Conservation (phyloP, 2,888 invertebrate species). For the Drosophila macrospina region DNA sequence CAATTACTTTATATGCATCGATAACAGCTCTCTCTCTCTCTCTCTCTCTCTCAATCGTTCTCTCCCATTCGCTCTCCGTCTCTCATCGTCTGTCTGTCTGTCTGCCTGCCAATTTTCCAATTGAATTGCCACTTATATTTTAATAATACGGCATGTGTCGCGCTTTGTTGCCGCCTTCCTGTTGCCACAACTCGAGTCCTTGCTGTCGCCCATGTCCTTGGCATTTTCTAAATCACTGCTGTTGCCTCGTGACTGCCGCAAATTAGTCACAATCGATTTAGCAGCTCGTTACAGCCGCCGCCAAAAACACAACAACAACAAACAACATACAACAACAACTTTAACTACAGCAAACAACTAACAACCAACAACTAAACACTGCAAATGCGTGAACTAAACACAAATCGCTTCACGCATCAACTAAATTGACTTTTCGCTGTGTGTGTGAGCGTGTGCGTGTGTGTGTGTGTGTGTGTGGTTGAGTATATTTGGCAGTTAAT, state of each 20-base stretch:
- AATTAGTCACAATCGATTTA: conserved; percentile 81
- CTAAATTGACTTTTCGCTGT: conserved; percentile 59
- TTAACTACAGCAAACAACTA: conserved; percentile 24
- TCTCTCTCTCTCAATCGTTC: conserved; percentile 1
- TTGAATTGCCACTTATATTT: conserved; percentile 80
- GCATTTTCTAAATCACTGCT: conserved; percentile 64
- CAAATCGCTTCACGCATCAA: conserved; percentile 76
- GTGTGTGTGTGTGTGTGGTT: conserved; percentile 5
- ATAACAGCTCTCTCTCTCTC: conserved; percentile 30
- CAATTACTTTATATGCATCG: conserved; percentile 72
- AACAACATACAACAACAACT: conserved; percentile 31
- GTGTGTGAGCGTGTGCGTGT: neutral
- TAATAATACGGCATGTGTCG: conserved; percentile 67
- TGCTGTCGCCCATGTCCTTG: conserved; percentile 37
- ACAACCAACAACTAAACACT: conserved; percentile 37
- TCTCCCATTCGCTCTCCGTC: conserved; percentile 17
- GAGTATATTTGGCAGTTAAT: conserved; percentile 23
- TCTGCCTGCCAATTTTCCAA: conserved; percentile 78
- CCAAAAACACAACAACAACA: conserved; percentile 52
- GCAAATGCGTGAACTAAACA: conserved; percentile 61
- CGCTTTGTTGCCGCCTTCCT: conserved; percentile 26
- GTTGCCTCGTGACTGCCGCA: conserved; percentile 66
- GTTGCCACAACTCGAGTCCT: conserved; percentile 29
- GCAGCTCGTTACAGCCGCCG: conserved; percentile 73
- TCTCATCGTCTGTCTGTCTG: conserved; percentile 16